Base-by-base conservation (phyloP, 2,113 vertebrate genomes). In the Brachyistius frenatus region DNA sequence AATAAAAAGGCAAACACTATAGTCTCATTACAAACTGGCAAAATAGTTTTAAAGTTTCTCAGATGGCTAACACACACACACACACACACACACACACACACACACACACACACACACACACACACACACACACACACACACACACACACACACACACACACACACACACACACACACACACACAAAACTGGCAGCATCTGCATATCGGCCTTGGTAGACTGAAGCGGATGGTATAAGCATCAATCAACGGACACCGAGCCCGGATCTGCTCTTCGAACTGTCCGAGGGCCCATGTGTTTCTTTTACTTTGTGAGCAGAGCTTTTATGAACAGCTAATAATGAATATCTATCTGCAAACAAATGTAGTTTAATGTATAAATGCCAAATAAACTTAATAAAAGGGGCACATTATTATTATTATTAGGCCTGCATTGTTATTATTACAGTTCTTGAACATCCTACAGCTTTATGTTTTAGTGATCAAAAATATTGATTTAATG, bases 221-320 rank as follows among this genome's bases (percentile, higher is more conserved):
- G 67, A 73, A 39, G 76, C 39, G 49, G 69, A 67, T 47, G 73
- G 46, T 35, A 14, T 37, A 35, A 47, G 50, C 66, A 90, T 92
- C 85, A 78, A 84, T 90, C 88, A 85, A 56, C 36, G 13, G 47
- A 23, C 67, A 49, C 75, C 49, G 56, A 76, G 61, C 71, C 57
- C 70, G 33, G 58, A 39, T 61, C 82, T 65, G 71, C 75, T 80
- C 6, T 46, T 41, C 2, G 2, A 63, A 73, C 81, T 80, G n/a
- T 35, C 47, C 66, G 32, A 66, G 16, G 33, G 30, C 64, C 74
- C 67, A 87, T 89, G 86, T 66, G 81, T 89, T 84, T 86, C 71
- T 80, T 58, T 89, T 82, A 83, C 74, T 85, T 78, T 89, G 74
- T 81, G 74, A 79, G 30, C 33, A 67, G 4, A 54, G 47, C n/a